Conservation (phyloP, 2,888 invertebrate species). For the Hylaea fasciaria region DNA sequence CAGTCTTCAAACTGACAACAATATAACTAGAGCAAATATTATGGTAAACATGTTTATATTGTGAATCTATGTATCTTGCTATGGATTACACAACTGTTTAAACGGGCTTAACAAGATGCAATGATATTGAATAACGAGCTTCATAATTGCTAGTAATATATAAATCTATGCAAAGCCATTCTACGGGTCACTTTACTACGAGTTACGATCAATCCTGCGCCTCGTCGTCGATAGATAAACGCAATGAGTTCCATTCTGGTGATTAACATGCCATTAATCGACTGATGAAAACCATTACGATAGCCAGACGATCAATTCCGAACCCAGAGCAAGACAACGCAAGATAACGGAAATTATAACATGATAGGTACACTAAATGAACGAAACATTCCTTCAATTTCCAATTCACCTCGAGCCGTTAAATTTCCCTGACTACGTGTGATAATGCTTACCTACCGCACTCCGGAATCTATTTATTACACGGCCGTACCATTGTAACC, state of each 20-base stretch:
- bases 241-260: slow-evolving; percentile 27
- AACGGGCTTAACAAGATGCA: slow-evolving; percentile 27
- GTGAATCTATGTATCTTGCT: slow-evolving; percentile 28
- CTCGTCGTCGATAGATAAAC: not conserved
- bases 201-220: slow-evolving; percentile 6
- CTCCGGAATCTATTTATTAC: slow-evolving; percentile 21
- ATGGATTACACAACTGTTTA: slow-evolving; percentile 20
- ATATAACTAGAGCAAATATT: slow-evolving; percentile 32
- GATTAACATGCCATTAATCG: slow-evolving; percentile 28
- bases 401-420: slow-evolving; percentile 9
- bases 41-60: slow-evolving; percentile 11
- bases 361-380: slow-evolving; percentile 7
- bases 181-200: slow-evolving; percentile 18
- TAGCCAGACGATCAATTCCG: slow-evolving; percentile 2
- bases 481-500: slow-evolving; percentile 10
- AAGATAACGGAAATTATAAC: not conserved
- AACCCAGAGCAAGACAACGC: slow-evolving; percentile 4
- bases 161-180: slow-evolving; percentile 36
- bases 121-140: slow-evolving; percentile 34
- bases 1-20: not conserved
- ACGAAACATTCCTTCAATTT: slow-evolving; percentile 19
- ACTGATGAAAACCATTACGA: slow-evolving; percentile 29
- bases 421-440: not conserved
- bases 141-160: slow-evolving; percentile 19
- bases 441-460: slow-evolving; percentile 32